phyloP scores from a whole-genome alignment of 2,888 invertebrate genomes.

The Epinotia nisella region DNA sequence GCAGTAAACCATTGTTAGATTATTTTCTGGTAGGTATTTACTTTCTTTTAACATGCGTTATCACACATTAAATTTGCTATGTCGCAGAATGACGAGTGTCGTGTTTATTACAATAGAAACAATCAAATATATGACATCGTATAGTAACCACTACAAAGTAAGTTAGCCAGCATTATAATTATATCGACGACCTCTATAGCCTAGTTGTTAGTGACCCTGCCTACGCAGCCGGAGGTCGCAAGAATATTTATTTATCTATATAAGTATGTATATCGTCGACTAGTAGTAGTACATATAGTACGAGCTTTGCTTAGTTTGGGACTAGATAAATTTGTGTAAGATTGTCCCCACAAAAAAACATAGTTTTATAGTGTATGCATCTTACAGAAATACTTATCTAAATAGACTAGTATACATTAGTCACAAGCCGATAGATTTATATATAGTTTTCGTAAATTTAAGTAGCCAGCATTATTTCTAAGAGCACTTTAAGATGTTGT shows the following conservation, averaged over 20 bases:
- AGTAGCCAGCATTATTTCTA: background rate
- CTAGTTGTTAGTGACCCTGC: no score
- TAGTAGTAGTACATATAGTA: no score
- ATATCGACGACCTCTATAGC: no score
- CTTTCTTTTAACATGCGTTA: conserved; percentile 26
- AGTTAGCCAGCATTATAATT: background rate
- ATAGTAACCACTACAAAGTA: conserved; percentile 20
- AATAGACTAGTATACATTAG: background rate
- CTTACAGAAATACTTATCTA: background rate
- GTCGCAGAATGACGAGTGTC: conserved; percentile 22
- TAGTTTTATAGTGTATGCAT: background rate
- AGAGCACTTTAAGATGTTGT: conserved; percentile 24
- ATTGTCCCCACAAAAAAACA: no score
- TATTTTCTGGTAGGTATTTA: conserved; percentile 27
- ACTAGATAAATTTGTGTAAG: no score
- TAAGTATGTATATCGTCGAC: no score
- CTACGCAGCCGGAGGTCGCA: no score
- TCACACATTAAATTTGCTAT: conserved; percentile 29
- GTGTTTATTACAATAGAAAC: conserved; percentile 25
- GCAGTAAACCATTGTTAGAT: conserved; percentile 34
- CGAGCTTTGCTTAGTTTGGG: no score
- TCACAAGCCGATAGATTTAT: background rate
- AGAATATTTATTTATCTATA: no score
- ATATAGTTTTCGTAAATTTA: no score
- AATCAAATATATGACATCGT: conserved; percentile 21